Evolutionary conservation across 2,888 invertebrate genomes (phyloP).

Genomic region (Lampropteryx suffumata): DNA sequence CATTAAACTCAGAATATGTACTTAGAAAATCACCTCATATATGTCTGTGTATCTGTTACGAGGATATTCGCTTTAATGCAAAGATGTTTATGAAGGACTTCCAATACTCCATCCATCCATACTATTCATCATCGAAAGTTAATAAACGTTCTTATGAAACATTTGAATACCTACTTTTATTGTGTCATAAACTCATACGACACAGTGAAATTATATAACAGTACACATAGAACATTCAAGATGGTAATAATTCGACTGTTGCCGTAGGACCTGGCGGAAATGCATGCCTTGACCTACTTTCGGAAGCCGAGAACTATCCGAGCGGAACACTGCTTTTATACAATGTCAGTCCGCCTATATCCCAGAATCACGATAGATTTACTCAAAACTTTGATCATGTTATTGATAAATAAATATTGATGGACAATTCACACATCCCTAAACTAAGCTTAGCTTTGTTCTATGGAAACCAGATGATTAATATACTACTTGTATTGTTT

Average conservation of each 20-base stretch:
- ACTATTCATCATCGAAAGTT: too few relatives aligned
- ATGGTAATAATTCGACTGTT: constrained; percentile 27
- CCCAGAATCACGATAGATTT: neutral
- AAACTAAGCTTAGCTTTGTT: too few relatives aligned
- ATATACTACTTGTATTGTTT: too few relatives aligned
- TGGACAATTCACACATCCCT: too few relatives aligned
- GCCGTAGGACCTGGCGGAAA: constrained; percentile 23
- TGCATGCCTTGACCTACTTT: constrained; percentile 32
- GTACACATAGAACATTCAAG: constrained; percentile 11
- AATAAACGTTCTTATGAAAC: neutral
- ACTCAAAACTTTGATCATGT: neutral
- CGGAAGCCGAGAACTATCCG: constrained; percentile 23
- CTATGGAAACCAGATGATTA: too few relatives aligned
- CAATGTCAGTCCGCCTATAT: neutral
- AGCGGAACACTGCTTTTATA: constrained; percentile 11
- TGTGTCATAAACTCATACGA: neutral
- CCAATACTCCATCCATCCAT: too few relatives aligned
- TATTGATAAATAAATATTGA: too few relatives aligned
- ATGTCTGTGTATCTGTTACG: too few relatives aligned
- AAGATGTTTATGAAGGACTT: too few relatives aligned
- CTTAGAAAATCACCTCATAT: too few relatives aligned
- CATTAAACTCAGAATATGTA: too few relatives aligned
- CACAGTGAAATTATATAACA: constrained; percentile 5
- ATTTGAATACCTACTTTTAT: neutral
- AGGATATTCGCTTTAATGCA: too few relatives aligned